Conservation (phyloP, 2,888 invertebrate species). For the Pseudanteris insignis region DNA sequence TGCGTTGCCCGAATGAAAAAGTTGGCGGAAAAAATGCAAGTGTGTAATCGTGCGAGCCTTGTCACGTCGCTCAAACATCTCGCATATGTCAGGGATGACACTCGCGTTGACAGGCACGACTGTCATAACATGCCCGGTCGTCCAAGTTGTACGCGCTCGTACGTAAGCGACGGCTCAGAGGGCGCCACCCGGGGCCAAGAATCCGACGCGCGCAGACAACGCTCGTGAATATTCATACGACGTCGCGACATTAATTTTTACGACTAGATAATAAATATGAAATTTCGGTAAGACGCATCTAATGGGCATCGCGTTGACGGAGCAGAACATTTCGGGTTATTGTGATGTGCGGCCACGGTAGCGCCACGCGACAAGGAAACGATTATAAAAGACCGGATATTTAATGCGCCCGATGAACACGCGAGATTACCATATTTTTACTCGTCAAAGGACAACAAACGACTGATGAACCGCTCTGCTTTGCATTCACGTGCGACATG, state of each 20-base stretch:
- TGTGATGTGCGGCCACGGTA: constrained; percentile 11
- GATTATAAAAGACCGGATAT: constrained; percentile 7
- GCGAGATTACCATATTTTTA: neutral
- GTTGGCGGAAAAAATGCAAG: constrained; percentile 14
- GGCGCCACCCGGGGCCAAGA: neutral
- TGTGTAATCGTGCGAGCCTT: constrained; percentile 13
- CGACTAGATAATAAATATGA: too few relatives aligned
- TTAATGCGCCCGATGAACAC: constrained; percentile 1
- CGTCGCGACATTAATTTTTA: too few relatives aligned
- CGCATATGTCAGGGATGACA: constrained; percentile 34
- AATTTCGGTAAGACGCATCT: neutral
- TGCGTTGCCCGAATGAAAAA: too few relatives aligned
- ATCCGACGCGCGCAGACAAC: neutral
- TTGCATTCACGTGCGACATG: too few relatives aligned
- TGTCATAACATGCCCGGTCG: constrained; percentile 38
- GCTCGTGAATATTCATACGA: neutral
- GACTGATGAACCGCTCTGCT: too few relatives aligned
- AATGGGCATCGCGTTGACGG: neutral
- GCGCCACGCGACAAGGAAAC: constrained; percentile 23
- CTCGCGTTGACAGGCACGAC: constrained; percentile 33
- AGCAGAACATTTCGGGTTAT: constrained; percentile 9
- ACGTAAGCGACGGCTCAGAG: constrained; percentile 1
- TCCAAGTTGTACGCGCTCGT: constrained; percentile 20
- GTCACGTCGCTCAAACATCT: constrained; percentile 25
- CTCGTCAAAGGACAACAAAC: too few relatives aligned